Base-by-base conservation (phyloP, 2,797 vertebrate species). In the Anniella stebbinsi region DNA sequence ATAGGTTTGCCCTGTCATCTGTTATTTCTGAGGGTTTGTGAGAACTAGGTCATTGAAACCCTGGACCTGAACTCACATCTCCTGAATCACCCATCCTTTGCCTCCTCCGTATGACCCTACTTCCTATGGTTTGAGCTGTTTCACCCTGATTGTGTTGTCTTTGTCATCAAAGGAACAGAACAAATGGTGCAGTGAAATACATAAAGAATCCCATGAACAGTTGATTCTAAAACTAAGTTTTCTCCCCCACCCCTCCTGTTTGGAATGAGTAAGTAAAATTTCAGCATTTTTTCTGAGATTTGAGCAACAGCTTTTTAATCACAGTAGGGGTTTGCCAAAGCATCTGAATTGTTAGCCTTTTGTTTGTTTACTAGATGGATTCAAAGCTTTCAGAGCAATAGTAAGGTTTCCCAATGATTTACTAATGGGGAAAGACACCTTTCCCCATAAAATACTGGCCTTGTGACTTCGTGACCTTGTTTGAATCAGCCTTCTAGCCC, bases 181-280 rank as follows among this genome's bases (percentile, higher is more conserved):
- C 69, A n/a, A 66, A 86, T 83, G 89, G 87, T 76, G 78, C 87
- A 91, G 82, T 84, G 30, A 70, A 75, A 70, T 28, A 69, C 25
- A 36, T 57, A 23, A 3, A 57, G 17, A 60, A 51, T 81, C 33
- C 21, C 36, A 30, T 21, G 57, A 36, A 30, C 21, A n/a, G 6
- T 67, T 73, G 4, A 21, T 91, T 91, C 57, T 78, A 57, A 88
- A 81, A 73, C 13, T 33, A 3, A 76, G 36, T 41, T 77, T 25
- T 66, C 28, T 21, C 33, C n/a, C 45, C n/a, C 25, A 21, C 60
- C 33, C 13, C 18, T 36, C 28, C 41, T 5, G 25, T 84, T 69
- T 80, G 77, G 57, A 25, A 36, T 54, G 15, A 77, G 23, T 67
- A 66, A 10, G 15, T n/a, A 17, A 77, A 75, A 48, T 89, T 36